Evolutionary conservation across 1,140 invertebrate species (phyloP).

Genomic region (Lepidotrigona ventralis): DNA sequence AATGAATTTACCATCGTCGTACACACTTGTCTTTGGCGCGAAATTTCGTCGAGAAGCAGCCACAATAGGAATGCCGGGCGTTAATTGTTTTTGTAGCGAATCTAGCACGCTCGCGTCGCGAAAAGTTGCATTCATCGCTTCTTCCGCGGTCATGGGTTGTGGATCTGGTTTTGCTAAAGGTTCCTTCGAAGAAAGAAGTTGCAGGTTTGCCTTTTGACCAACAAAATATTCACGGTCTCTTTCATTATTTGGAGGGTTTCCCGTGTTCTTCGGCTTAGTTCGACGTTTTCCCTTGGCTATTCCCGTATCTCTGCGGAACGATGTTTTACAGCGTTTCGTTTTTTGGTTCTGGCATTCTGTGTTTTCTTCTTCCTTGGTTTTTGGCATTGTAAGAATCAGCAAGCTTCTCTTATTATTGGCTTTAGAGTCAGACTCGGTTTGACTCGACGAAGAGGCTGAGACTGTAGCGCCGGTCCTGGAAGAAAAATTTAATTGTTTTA

Average conservation of each 20-base stretch:
- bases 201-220: neutral
- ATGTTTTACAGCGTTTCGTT: constrained; percentile 58
- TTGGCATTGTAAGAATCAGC: constrained; percentile 49
- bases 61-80: neutral
- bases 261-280: neutral
- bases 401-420: constrained; percentile 45
- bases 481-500: neutral
- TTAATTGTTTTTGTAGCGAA: neutral
- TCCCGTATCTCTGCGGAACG: neutral
- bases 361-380: neutral
- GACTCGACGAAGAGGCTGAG: accelerated
- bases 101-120: neutral
- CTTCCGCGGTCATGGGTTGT: too few relatives aligned
- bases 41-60: neutral
- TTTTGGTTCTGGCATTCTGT: constrained; percentile 15
- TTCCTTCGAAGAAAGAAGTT: neutral
- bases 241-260: neutral
- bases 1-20: constrained; percentile 54
- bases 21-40: neutral
- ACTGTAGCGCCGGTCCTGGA: neutral
- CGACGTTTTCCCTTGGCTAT: constrained; percentile 7
- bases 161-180: neutral
- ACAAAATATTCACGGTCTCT: neutral
- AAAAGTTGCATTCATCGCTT: neutral
- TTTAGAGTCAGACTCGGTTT: neutral